A percentile compares a stretch with the other conserved stretches of the same genome.
These are phyloP conservation scores for Hylaeus volcanicus DNA, from an alignment of 1,140 invertebrate species.

Conservation along the genomic window DNA sequence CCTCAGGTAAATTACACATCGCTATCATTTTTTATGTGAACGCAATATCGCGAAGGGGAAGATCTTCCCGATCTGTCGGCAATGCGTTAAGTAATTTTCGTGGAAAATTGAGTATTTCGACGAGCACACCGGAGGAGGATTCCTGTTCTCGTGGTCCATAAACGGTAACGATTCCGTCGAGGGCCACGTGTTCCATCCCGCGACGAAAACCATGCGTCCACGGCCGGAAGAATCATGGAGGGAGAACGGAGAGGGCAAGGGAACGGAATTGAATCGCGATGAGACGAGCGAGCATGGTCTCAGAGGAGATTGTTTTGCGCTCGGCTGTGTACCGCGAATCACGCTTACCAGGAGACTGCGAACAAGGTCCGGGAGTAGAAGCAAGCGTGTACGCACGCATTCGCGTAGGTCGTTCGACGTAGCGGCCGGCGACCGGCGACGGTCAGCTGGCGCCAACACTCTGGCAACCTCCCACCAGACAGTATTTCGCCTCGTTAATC, in stretches of 20 bases:
- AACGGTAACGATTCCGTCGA: background rate
- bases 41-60: too few relatives aligned
- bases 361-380: background rate
- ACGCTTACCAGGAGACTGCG: constrained; percentile 1
- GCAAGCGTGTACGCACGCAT: background rate
- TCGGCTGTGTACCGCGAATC: too few relatives aligned
- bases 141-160: background rate
- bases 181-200: too few relatives aligned
- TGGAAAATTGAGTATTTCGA: too few relatives aligned
- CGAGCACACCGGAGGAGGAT: too few relatives aligned
- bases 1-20: too few relatives aligned
- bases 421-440: constrained; percentile 8
- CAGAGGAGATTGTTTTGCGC: background rate
- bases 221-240: too few relatives aligned
- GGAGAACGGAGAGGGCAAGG: background rate
- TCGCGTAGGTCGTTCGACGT: constrained; percentile 22
- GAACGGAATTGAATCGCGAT: background rate
- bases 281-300: background rate
- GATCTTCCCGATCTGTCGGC: too few relatives aligned
- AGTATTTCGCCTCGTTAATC: constrained; percentile 70
- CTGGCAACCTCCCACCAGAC: constrained; percentile 63
- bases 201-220: too few relatives aligned
- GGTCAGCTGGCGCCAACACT: constrained; percentile 69
- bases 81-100: too few relatives aligned
- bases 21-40: too few relatives aligned